Evolutionary conservation across 2,797 vertebrate species (phyloP).

Genomic region (Bradypodion pumilum): DNA sequence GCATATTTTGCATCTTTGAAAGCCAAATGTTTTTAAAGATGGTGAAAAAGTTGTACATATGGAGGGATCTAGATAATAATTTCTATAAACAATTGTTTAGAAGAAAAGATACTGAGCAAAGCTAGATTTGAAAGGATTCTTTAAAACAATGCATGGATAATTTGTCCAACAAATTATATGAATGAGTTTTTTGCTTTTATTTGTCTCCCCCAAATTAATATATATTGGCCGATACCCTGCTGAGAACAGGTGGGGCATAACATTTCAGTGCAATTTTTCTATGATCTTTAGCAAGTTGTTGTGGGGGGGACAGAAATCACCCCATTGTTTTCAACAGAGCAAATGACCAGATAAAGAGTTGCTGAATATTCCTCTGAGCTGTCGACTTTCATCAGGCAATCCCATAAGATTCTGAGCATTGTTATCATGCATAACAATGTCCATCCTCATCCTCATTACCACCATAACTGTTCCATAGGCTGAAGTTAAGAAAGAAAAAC

Average conservation of each 20-base stretch:
- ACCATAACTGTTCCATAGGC: neutral
- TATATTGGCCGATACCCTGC: too few relatives aligned
- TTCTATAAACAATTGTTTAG: slow-evolving; percentile 27
- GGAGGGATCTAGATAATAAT: neutral
- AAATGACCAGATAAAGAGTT: too few relatives aligned
- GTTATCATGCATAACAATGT: too few relatives aligned
- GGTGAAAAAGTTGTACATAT: neutral
- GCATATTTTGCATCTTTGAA: slow-evolving; percentile 43
- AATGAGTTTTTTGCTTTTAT: neutral
- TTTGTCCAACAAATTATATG: neutral
- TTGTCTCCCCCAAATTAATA: neutral
- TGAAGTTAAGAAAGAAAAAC: neutral
- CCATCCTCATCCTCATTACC: too few relatives aligned
- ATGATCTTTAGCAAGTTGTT: too few relatives aligned
- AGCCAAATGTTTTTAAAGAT: slow-evolving; percentile 40
- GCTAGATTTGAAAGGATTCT: too few relatives aligned
- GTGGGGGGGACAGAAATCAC: too few relatives aligned
- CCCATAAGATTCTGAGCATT: neutral
- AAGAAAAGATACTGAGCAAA: neutral
- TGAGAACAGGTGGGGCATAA: too few relatives aligned
- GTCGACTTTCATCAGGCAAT: too few relatives aligned
- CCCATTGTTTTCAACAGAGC: too few relatives aligned
- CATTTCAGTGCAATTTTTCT: too few relatives aligned
- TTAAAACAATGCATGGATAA: neutral
- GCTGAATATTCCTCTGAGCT: too few relatives aligned